Conservation (phyloP, 2,888 invertebrate species). For the Ophioninae sp. region DNA sequence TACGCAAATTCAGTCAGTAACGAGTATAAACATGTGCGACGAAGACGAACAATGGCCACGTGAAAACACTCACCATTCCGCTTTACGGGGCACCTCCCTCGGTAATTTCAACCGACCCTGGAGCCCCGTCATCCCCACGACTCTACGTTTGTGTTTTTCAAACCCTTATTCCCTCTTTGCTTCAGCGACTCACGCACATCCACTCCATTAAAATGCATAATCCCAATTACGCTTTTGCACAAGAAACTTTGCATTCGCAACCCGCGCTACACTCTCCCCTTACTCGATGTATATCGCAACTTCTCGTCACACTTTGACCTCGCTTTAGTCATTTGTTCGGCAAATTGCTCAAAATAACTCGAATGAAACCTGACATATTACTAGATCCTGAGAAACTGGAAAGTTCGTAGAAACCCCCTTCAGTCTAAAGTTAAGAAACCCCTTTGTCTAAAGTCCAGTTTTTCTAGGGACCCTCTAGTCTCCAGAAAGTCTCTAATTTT, state of each 20-base stretch:
- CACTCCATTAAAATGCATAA: neutral
- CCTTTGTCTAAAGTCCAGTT: too few species aligned
- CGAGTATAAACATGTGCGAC: neutral
- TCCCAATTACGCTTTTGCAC: neutral
- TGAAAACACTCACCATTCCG: constrained; percentile 34
- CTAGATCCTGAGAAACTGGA: too few species aligned
- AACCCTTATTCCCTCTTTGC: neutral
- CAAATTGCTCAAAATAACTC: neutral
- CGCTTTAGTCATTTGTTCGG: neutral
- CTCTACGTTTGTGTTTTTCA: neutral
- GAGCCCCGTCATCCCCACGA: constrained; percentile 2
- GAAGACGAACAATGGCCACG: constrained; percentile 11
- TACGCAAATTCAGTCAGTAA: neutral
- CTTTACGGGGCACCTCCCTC: constrained; percentile 2
- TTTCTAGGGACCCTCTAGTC: too few species aligned
- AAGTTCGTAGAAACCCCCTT: too few species aligned
- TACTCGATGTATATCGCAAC: neutral
- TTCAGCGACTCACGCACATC: neutral
- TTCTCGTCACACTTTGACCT: neutral
- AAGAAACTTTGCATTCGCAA: neutral
- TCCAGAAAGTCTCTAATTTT: too few species aligned
- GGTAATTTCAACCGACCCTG: constrained; percentile 4
- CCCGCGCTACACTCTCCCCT: constrained; percentile 11
- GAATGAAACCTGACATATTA: neutral
- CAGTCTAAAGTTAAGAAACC: too few species aligned